Evolutionary conservation across 2,113 vertebrate species (phyloP), one percentile per base, ranked within the genome.

Genomic region (Galeopterus variegatus): DNA sequence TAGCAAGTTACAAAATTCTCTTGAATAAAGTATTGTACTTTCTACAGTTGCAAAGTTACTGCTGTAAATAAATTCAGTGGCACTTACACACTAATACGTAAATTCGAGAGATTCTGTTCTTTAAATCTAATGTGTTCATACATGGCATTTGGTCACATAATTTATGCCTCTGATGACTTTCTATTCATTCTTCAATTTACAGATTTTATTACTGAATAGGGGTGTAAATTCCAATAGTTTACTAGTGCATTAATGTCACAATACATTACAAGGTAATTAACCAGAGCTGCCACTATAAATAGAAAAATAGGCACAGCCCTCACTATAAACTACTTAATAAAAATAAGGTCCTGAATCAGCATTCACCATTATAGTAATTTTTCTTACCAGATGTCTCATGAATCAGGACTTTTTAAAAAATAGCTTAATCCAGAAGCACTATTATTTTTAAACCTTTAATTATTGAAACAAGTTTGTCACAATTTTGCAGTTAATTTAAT

Each of bases 191-290:
- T 97, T 98, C 98, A 97, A 95, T 96, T 95, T 96, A 98, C 88
- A 95, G 93, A 96, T 28, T 79, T 97, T 98, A 89, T 94, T 93
- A 95, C 95, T 89, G 98, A 97, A 97, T 89, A 96, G 41, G 94
- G 96, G 75, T 97, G 50, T 98, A 98, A 98, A 98, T 98, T 98
- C 82, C 83, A 97, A 52, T 97, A 97, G 98, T 98, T 98, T 98
- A 98, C 98, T 97, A 98, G 98, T 98, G 67, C 98, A 98, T 98
- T 99, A 98, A 97, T 98, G 98, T 98, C 98, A 98, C 90, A 58
- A 65, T 98, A 97, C 97, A 98, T 99, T 99, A 98, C 92, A 87
- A 96, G 95, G 97, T 98, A 98, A 99, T 98, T 98, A 98, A 98
- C 98, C 97, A 97, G 97, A 97, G 87, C 97, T 97, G 93, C 95